Conservation (phyloP, 2,888 invertebrate species). For the Zelleria hepariella region DNA sequence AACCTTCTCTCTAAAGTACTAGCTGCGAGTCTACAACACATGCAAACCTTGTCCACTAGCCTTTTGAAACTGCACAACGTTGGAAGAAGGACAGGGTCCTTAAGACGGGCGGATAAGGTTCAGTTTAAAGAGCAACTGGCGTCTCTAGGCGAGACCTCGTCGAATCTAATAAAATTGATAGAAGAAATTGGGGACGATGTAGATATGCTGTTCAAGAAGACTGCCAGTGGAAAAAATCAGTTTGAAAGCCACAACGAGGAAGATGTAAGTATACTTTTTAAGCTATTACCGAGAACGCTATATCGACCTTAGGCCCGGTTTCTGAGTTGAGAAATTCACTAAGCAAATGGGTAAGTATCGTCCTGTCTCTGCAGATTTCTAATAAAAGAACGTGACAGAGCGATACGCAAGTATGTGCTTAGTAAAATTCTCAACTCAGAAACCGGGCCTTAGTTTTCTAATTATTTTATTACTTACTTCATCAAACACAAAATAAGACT, state of each 20-base stretch:
- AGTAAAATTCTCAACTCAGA: too few relatives aligned
- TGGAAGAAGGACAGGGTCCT: conserved; percentile 71
- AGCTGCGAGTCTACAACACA: conserved; percentile 68
- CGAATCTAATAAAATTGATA: conserved; percentile 67
- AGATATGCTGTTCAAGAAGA: conserved; percentile 45
- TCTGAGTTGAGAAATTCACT: too few relatives aligned
- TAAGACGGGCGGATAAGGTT: conserved; percentile 66
- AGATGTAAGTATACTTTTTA: conserved; percentile 49
- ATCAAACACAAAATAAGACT: too few relatives aligned
- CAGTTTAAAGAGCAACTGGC: conserved; percentile 72
- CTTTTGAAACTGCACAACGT: conserved; percentile 74
- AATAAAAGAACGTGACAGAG: too few relatives aligned
- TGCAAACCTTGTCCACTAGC: conserved; percentile 71
- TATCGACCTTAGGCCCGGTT: too few relatives aligned
- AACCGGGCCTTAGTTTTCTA: too few relatives aligned
- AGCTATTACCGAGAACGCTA: too few relatives aligned
- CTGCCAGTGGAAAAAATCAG: conserved; percentile 39
- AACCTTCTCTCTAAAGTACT: conserved; percentile 56
- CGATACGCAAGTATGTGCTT: too few relatives aligned
- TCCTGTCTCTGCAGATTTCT: too few relatives aligned
- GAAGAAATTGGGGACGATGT: conserved; percentile 69
- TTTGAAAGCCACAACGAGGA: conserved; percentile 22
- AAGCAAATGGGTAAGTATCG: too few relatives aligned
- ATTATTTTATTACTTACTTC: too few relatives aligned
- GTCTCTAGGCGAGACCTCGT: conserved; percentile 69